phyloP scores from a whole-genome alignment of 2,888 invertebrate genomes.

The Gerris lacustris region DNA sequence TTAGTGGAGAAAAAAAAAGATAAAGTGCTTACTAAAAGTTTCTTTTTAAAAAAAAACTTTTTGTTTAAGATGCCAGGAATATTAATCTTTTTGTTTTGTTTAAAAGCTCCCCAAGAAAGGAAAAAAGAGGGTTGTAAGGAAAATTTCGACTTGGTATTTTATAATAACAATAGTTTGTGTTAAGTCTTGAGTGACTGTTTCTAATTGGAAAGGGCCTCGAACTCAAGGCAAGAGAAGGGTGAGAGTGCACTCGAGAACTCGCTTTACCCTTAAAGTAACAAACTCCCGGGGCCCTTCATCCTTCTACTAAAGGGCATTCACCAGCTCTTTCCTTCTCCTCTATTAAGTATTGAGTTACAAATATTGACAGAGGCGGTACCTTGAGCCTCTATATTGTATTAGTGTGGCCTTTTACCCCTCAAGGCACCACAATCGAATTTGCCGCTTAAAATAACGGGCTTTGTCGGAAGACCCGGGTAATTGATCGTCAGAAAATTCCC shows the following conservation, averaged over 20 bases:
- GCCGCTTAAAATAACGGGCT: no score
- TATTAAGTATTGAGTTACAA: background rate
- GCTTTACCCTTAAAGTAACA: background rate
- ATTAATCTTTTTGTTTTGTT: background rate
- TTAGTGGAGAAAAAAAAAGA: no score
- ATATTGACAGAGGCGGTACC: background rate
- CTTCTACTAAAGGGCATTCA: background rate
- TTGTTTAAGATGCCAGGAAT: background rate
- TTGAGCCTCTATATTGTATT: background rate
- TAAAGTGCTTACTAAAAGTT: no score
- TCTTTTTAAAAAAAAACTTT: no score
- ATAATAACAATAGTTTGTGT: conserved; percentile 3
- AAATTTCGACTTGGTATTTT: background rate
- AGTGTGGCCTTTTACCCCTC: no score
- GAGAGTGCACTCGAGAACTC: background rate
- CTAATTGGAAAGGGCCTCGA: background rate
- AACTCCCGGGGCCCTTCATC: background rate
- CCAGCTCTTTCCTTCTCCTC: background rate
- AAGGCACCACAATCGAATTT: no score
- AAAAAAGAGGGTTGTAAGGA: background rate
- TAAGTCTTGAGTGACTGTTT: background rate
- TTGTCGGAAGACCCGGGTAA: no score
- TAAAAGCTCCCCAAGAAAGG: background rate
- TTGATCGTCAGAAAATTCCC: no score
- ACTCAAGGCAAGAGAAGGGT: background rate